Percentiles rank a stretch among this genome's conserved stretches.
Conservation (phyloP, 2,888 invertebrate genomes). For the Anarsia innoxiella region DNA sequence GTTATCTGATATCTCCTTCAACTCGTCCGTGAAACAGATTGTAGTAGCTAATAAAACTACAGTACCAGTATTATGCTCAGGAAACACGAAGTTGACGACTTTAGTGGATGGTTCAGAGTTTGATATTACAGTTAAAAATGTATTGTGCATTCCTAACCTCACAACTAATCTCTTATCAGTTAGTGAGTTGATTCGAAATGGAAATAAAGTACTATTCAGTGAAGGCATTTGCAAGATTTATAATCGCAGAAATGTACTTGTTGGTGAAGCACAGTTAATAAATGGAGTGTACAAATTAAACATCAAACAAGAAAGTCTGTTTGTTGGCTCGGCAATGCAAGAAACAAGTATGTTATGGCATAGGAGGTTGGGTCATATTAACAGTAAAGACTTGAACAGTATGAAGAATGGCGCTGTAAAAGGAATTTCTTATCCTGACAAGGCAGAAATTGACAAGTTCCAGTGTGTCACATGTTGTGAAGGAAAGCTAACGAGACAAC, state of each 20-base stretch:
- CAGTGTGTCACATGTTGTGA: constrained; percentile 21
- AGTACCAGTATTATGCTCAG: constrained; percentile 12
- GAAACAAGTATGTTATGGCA: constrained; percentile 7
- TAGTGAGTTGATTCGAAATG: constrained; percentile 19
- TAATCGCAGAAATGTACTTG: constrained; percentile 10
- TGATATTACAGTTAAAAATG: constrained; percentile 13
- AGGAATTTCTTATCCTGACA: constrained; percentile 15
- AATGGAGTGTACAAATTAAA: constrained; percentile 17
- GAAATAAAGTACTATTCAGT: constrained; percentile 19
- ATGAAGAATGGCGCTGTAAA: constrained; percentile 20
- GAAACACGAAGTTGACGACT: constrained; percentile 6
- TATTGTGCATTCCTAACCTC: constrained; percentile 17
- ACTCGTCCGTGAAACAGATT: constrained; percentile 9
- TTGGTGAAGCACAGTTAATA: constrained; percentile 14
- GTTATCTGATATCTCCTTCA: neutral
- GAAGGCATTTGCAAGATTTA: constrained; percentile 11
- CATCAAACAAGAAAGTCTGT: neutral
- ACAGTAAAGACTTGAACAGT: constrained; percentile 15
- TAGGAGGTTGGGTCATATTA: constrained; percentile 17
- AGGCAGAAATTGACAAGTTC: constrained; percentile 8
- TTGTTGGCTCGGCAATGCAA: neutral
- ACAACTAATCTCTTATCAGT: constrained; percentile 20
- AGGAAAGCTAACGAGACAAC: constrained; percentile 24
- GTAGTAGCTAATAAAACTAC: constrained; percentile 10
- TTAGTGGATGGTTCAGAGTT: neutral